phyloP scores from a whole-genome alignment of 2,888 invertebrate genomes.

The Kryphioiulus occultus region DNA sequence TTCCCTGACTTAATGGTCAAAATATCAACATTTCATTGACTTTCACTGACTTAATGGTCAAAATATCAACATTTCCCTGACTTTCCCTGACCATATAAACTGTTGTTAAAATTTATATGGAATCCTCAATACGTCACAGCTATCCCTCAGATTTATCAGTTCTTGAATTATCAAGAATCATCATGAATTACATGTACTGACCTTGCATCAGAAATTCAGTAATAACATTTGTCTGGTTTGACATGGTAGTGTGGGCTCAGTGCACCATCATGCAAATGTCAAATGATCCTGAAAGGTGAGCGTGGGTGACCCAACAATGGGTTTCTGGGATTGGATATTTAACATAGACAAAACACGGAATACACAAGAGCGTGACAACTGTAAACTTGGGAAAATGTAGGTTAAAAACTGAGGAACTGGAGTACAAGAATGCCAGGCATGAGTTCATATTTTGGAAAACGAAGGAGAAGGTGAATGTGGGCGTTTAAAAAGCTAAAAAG shows the following conservation, averaged over 20 bases:
- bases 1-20: too few relatives aligned
- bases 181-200: neutral
- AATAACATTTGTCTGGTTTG: neutral
- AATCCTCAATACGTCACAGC: too few relatives aligned
- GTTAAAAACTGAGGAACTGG: constrained; percentile 4
- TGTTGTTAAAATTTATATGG: too few relatives aligned
- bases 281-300: neutral
- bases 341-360: neutral
- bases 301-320: constrained; percentile 37
- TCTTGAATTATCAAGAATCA: too few relatives aligned
- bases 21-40: too few relatives aligned
- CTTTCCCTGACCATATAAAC: too few relatives aligned
- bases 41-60: too few relatives aligned
- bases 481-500: neutral
- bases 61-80: too few relatives aligned
- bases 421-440: constrained; percentile 2
- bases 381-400: neutral
- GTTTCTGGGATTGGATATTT: neutral
- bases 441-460: neutral
- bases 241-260: neutral
- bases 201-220: neutral
- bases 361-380: constrained; percentile 18
- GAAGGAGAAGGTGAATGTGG: constrained; percentile 10
- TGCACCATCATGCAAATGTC: constrained; percentile 15
- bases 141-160: too few relatives aligned